A percentile compares a stretch with the other conserved stretches of the same genome.
phyloP scores from a whole-genome alignment of 2,797 vertebrate species.

The Neoniphon sammara region DNA sequence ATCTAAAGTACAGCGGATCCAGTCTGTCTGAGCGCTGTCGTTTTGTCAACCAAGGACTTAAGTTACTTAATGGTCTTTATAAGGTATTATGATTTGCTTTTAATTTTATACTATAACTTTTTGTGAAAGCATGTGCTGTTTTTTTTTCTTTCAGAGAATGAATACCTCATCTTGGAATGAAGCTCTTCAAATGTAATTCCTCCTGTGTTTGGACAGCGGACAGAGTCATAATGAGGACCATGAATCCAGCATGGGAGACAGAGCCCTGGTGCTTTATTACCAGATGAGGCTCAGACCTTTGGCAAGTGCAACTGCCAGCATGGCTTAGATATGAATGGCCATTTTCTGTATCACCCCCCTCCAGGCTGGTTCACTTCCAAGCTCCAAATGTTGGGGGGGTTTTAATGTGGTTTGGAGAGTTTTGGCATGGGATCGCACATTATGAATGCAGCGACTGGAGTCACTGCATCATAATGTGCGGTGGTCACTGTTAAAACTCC shows the following conservation, averaged over 20 bases:
- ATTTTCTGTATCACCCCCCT: conserved; percentile 9
- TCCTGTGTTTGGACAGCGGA: conserved; percentile 30
- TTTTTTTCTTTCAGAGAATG: background rate
- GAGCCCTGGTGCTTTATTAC: conserved; percentile 32
- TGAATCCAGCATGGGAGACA: conserved; percentile 35
- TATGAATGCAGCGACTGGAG: conserved; percentile 2
- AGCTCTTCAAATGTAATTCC: background rate
- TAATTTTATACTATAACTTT: background rate
- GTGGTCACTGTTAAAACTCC: conserved; percentile 38
- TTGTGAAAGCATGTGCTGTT: background rate
- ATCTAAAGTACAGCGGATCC: background rate
- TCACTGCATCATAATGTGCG: conserved; percentile 36
- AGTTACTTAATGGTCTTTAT: background rate
- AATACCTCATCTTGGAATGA: conserved; percentile 7
- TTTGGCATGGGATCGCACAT: conserved; percentile 32
- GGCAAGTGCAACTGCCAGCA: conserved; percentile 34
- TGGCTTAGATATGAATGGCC: conserved; percentile 13
- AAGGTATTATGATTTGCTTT: background rate
- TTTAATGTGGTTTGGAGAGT: conserved; percentile 48
- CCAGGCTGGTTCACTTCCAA: conserved; percentile 14
- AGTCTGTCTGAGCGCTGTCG: background rate
- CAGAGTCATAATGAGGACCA: conserved; percentile 2
- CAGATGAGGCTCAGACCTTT: conserved; percentile 16
- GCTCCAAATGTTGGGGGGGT: conserved; percentile 25
- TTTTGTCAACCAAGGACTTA: background rate